phyloP scores from a whole-genome alignment of 2,113 vertebrate species.

The Pachycephala philippinensis region DNA sequence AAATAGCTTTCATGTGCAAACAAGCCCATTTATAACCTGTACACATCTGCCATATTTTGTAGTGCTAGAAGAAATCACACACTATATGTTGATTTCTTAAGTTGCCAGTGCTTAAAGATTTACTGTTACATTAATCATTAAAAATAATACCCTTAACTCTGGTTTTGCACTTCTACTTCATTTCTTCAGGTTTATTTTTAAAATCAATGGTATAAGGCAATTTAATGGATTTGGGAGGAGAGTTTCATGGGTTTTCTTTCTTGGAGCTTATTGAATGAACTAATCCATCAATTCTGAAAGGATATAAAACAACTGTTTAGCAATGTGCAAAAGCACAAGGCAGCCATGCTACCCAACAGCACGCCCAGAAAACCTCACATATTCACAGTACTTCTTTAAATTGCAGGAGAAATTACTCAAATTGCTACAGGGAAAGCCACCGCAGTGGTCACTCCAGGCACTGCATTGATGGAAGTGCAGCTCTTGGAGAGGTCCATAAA shows the following conservation, averaged over 20 bases:
- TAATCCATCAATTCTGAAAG: background rate
- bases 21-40: background rate
- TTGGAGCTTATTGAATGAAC: background rate
- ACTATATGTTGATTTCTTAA: background rate
- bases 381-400: background rate
- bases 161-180: background rate
- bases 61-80: background rate
- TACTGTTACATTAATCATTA: background rate
- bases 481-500: background rate
- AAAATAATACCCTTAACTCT: background rate
- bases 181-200: background rate
- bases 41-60: background rate
- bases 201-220: background rate
- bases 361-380: background rate
- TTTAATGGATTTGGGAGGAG: background rate
- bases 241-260: background rate
- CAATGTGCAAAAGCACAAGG: background rate
- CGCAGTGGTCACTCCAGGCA: background rate
- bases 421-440: background rate
- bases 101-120: background rate
- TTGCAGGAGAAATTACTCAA: background rate
- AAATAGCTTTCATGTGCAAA: background rate
- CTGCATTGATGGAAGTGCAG: accelerated
- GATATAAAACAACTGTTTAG: background rate
- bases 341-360: background rate